Base-by-base conservation (phyloP, 2,888 invertebrate species). In the Dione vanillae region DNA sequence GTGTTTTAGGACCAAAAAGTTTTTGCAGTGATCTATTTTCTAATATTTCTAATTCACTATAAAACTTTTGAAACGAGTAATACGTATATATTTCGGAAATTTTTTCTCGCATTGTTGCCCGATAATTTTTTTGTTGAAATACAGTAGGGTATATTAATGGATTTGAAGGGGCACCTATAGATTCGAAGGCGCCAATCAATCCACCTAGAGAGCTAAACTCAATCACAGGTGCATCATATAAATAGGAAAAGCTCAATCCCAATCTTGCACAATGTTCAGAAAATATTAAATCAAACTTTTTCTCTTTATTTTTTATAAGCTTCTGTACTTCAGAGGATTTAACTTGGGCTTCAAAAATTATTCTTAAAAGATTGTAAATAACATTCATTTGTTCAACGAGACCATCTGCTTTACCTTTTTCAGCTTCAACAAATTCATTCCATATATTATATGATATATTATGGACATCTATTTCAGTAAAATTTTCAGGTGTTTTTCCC, bases 401-500 rank as follows among this genome's bases (percentile, higher is more conserved):
- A 7, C n/a, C n/a, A 7, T 5, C 8, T 45, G n/a, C n/a, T n/a
- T 14, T 45, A 7, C 43, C 51, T 10, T 52, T 54, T 1, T 20
- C 27, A 10, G n/a, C 35, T n/a, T 35, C 35, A 9, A 62, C 51
- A 54, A 54, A 14, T 45, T 64, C 14, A 11, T 52, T 45, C 62
- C 62, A 62, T 16, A 64, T 35, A 54, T 35, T 47, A 52, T 85
- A 81, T 0, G 85, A 82, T 2, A 80, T 49, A 64, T 83, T 81
- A 35, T 84, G 83, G 0, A 84, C 69, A 16, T 85, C 82, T 7
- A 86, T 81, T 77, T 85, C 84, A 14, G 78, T 84, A 1, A 83
- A 41, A 65, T 85, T 84, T 12, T 51, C 47, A 6, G 83, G 82
- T 0, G 78, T 12, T 40, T 76, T 12, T 2, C 78, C 79, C 65